Evolutionary conservation across 1,140 invertebrate genomes (phyloP).

Genomic region (Conopomorpha cramerella): DNA sequence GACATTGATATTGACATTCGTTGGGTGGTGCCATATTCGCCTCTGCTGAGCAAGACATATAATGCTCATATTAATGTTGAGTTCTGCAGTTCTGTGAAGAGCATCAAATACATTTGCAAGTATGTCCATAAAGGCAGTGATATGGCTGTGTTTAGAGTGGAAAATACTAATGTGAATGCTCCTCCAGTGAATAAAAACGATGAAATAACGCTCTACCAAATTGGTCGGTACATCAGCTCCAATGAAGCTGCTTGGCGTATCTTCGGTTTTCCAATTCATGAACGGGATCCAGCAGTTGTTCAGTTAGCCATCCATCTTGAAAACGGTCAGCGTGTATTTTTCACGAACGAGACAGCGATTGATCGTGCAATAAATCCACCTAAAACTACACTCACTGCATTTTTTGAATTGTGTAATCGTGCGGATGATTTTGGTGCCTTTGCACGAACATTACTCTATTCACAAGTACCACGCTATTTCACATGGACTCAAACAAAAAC

Average conservation of each 20-base stretch:
- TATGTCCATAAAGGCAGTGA: constrained; percentile 1
- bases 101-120: constrained; percentile 1
- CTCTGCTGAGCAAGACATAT: not conserved
- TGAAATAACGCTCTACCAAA: constrained; percentile 20
- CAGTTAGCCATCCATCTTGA: constrained; percentile 45
- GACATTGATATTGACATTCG: not conserved
- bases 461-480: constrained; percentile 34
- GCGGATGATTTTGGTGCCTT: too few species aligned
- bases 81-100: not conserved
- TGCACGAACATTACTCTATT: constrained; percentile 34
- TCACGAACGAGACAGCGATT: constrained; percentile 18
- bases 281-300: constrained; percentile 36
- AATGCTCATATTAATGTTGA: constrained; percentile 2
- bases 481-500: constrained; percentile 25
- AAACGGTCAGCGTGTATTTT: constrained; percentile 46
- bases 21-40: constrained; percentile 1
- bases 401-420: constrained; percentile 30
- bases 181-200: constrained; percentile 16
- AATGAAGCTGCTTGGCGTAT: constrained; percentile 50
- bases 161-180: too few species aligned
- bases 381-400: constrained; percentile 37
- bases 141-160: too few species aligned
- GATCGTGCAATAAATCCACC: constrained; percentile 18
- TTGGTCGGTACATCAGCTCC: constrained; percentile 38
- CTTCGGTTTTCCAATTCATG: constrained; percentile 39